phyloP scores from a whole-genome alignment of 2,113 vertebrate species.

The Eonycteris spelaea region DNA sequence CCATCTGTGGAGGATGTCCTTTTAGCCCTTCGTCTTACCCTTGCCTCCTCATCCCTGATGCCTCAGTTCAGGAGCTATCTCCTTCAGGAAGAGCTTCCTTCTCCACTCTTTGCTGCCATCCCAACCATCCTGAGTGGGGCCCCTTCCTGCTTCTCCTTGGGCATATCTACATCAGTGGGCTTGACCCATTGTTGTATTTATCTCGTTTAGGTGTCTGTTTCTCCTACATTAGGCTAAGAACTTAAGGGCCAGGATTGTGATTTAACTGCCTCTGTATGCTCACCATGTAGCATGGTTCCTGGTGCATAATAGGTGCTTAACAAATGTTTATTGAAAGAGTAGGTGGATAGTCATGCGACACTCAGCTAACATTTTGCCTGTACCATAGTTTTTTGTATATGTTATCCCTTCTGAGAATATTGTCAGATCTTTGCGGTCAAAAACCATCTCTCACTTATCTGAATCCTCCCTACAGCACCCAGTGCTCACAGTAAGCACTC shows the following conservation, averaged over 20 bases:
- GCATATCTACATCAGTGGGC: too few species aligned
- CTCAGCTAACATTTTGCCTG: neutral
- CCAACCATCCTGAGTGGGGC: neutral
- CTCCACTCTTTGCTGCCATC: neutral
- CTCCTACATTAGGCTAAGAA: neutral
- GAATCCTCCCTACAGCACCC: neutral
- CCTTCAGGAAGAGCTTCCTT: neutral
- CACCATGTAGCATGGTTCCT: neutral
- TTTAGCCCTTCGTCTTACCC: neutral
- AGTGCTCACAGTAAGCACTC: neutral
- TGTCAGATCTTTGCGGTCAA: constrained; percentile 32
- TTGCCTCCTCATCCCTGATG: neutral
- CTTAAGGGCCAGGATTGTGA: neutral
- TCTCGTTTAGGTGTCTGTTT: neutral
- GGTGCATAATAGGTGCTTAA: neutral
- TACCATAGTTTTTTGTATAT: neutral
- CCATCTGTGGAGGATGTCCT: neutral
- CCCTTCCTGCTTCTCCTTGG: neutral
- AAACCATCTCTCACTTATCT: neutral
- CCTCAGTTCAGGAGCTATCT: neutral
- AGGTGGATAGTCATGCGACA: neutral
- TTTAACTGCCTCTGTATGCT: neutral
- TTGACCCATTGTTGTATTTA: neutral
- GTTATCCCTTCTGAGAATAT: neutral
- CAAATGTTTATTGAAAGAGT: neutral